Conservation (phyloP, 2,113 vertebrate species). For the Glaucomys volans region DNA sequence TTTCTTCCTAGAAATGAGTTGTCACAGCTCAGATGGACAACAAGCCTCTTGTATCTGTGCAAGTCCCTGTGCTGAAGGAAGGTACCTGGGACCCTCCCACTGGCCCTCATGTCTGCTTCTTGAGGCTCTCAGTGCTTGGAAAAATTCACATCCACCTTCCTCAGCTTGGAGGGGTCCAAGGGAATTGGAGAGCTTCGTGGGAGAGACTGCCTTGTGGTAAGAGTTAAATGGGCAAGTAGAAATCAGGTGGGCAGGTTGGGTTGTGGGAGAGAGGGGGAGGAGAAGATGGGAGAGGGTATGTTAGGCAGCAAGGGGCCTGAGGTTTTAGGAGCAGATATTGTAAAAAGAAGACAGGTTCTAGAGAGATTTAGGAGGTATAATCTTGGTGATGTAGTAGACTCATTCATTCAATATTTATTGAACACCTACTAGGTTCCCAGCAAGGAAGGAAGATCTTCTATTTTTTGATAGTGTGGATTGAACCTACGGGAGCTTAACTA, state of each 20-base stretch:
- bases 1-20: slow-evolving; percentile 36
- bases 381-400: neutral
- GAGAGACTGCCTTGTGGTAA: neutral
- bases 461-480: too few species aligned
- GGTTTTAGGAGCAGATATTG: neutral
- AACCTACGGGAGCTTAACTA: too few species aligned
- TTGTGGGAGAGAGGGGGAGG: neutral
- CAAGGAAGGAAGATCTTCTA: neutral
- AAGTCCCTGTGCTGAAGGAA: neutral
- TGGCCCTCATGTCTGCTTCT: neutral
- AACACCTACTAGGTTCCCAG: neutral
- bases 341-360: neutral
- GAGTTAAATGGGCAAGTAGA: neutral
- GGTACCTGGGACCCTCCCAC: neutral
- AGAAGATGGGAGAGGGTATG: too few species aligned
- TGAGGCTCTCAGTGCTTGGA: neutral
- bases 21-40: neutral
- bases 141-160: neutral
- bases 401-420: neutral
- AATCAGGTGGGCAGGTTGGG: neutral
- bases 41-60: neutral
- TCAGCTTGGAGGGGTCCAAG: neutral
- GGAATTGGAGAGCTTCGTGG: neutral
- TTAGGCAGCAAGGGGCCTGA: neutral
- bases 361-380: neutral